Base-by-base conservation (phyloP, 2,797 vertebrate species). In the Gobio occitaniae region DNA sequence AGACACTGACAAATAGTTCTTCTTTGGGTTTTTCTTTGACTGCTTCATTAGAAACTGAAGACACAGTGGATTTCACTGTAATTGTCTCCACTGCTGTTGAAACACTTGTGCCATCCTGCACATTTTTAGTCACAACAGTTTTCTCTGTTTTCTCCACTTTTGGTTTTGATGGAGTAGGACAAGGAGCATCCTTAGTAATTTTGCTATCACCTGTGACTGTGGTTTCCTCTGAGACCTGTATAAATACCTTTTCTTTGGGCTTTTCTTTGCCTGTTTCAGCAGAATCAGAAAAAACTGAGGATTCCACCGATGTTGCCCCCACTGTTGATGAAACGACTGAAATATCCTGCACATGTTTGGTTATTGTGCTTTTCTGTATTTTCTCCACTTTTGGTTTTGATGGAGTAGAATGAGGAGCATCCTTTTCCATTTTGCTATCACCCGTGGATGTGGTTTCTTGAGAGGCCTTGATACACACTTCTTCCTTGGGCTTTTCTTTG, bases 221-320 rank as follows among this genome's bases (percentile, higher is more conserved):
- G 16, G 81, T 52, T 65, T 90, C 80, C 54, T 90, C 88, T n/a
- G 69, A 80, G 19, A 85, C 61, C 47, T 86, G 66, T 48, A 82
- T 48, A 50, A 63, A 78, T 6, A 86, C 88, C 10, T 89, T 66
- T 10, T 65, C 19, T 36, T 80, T 70, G 3, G 9, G 16, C 5
- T 25, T 44, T 47, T 81, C 89, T 4, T 44, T 4, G 38, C 63
- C 38, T 47, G 52, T 82, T 88, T 89, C 88, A 88, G 82, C 79
- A 87, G 32, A 85, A 6, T 38, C 82, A 6, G 89, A 75, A 82
- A 87, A 90, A 75, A 61, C 48, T 78, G 83, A 32, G 71, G 87
- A 84, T 86, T 91, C 91, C 91, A 90, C 91, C 89, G 86, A 65
- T 74, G 86, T 68, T 88, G 61, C 90, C 91, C 85, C 91, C 90